These are phyloP conservation scores for Manduca sexta DNA, from an alignment of 1,140 invertebrate genomes.

Conservation along the genomic window DNA sequence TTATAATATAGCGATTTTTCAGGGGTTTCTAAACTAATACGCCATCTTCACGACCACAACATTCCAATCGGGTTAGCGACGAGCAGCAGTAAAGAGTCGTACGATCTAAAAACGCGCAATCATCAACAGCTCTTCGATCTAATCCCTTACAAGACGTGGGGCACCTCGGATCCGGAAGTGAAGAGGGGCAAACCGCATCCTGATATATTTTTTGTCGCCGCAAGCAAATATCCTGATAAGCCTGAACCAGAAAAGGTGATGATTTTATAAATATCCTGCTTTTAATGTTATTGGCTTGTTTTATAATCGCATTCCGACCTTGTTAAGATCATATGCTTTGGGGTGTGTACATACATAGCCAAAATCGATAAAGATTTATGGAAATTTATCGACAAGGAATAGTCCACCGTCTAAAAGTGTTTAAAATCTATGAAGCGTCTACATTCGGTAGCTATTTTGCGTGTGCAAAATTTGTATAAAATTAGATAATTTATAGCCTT, in stretches of 20 bases:
- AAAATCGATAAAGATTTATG: no score
- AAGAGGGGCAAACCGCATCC: slow-evolving; percentile 85
- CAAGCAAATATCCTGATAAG: slow-evolving; percentile 77
- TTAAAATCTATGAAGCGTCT: no score
- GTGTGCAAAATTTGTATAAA: no score
- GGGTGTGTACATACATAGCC: no score
- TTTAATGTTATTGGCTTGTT: no score
- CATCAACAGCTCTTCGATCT: slow-evolving; percentile 80
- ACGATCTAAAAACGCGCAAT: slow-evolving; percentile 77
- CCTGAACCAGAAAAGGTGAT: slow-evolving; percentile 72
- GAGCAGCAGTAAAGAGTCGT: slow-evolving; percentile 77
- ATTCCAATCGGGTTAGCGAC: slow-evolving; percentile 84
- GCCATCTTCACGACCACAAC: slow-evolving; percentile 77
- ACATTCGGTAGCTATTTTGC: no score
- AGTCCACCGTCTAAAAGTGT: no score
- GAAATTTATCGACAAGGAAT: no score
- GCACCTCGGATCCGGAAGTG: slow-evolving; percentile 82
- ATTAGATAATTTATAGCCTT: no score
- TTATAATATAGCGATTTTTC: slow-evolving; percentile 1
- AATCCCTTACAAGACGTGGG: slow-evolving; percentile 79
- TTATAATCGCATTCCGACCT: no score
- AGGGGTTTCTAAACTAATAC: slow-evolving; percentile 76
- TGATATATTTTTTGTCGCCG: slow-evolving; percentile 84
- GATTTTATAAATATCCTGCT: not conserved
- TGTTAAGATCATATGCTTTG: no score